Evolutionary conservation across 30 jellyfish, hydroid and myxozoan species (phyloP).

Genomic region (Turritopsis rubra): DNA sequence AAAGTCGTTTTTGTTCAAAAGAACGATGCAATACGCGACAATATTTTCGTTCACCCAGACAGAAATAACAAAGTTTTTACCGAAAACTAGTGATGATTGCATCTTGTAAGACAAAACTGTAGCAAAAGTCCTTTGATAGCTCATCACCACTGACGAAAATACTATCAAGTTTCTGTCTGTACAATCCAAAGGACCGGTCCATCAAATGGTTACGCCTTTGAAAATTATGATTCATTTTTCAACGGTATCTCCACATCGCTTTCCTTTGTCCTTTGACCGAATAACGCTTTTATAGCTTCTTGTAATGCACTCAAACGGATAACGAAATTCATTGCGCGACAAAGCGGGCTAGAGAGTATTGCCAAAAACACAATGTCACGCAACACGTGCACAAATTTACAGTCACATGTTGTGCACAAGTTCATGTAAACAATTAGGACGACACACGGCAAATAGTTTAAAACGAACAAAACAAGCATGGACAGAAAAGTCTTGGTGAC

Average conservation of each 20-base stretch:
- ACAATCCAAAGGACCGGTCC: too few species aligned
- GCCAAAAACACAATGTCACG: slow-evolving; percentile 11
- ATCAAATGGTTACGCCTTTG: not conserved
- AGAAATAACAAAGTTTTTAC: too few species aligned
- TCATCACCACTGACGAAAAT: too few species aligned
- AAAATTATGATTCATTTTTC: not conserved
- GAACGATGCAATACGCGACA: too few species aligned
- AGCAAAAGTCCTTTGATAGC: too few species aligned
- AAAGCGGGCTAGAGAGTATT: slow-evolving; percentile 4
- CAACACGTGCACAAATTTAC: slow-evolving; percentile 17
- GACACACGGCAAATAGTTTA: slow-evolving; percentile 19
- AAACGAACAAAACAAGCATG: slow-evolving; percentile 7
- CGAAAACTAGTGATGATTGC: too few species aligned
- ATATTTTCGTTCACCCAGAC: too few species aligned
- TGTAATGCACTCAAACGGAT: slow-evolving; percentile 6
- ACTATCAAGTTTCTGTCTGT: too few species aligned
- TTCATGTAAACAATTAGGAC: slow-evolving; percentile 16
- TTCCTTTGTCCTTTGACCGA: not conserved
- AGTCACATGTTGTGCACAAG: slow-evolving; percentile 10
- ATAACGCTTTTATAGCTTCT: slow-evolving; percentile 1
- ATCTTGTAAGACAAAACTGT: too few species aligned
- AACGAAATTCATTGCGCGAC: slow-evolving; percentile 17
- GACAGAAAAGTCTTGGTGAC: slow-evolving; percentile 8
- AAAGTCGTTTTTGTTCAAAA: too few species aligned
- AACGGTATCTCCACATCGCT: not conserved